Conservation (phyloP, 2,888 invertebrate genomes). For the Rhingia campestris region DNA sequence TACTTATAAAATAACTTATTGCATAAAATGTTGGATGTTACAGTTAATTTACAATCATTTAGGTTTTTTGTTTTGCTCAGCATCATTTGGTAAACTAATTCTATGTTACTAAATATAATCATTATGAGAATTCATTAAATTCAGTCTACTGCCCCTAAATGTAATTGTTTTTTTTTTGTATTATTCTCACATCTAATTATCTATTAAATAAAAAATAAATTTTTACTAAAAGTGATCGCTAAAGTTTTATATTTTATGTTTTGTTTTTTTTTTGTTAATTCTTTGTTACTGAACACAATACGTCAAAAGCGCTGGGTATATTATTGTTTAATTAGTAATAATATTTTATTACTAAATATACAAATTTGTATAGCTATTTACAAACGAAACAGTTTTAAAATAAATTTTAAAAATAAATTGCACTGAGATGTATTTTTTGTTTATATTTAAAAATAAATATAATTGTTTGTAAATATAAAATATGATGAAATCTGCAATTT, state of each 20-base stretch:
- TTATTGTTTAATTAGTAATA: slow-evolving; percentile 69
- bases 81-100: slow-evolving; percentile 61
- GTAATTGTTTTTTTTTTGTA: slow-evolving; percentile 41
- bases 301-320: slow-evolving; percentile 73
- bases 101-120: slow-evolving; percentile 55
- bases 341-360: slow-evolving; percentile 43
- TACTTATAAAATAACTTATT: slow-evolving; percentile 41
- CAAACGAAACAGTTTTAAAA: slow-evolving; percentile 30
- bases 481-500: slow-evolving; percentile 8
- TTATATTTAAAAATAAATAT: neutral
- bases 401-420: neutral
- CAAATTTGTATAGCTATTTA: slow-evolving; percentile 60
- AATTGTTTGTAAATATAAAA: neutral
- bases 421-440: neutral
- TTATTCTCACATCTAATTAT: slow-evolving; percentile 6
- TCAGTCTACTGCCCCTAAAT: slow-evolving; percentile 73
- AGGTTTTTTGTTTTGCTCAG: neutral
- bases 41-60: slow-evolving; percentile 56
- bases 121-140: slow-evolving; percentile 69
- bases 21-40: slow-evolving; percentile 51
- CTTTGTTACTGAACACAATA: slow-evolving; percentile 74
- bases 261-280: slow-evolving; percentile 34
- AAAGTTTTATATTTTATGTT: slow-evolving; percentile 27
- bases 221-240: slow-evolving; percentile 50
- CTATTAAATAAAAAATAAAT: slow-evolving; percentile 57